These are phyloP conservation scores for Augochlora pura DNA, from an alignment of 1,140 invertebrate genomes.

Conservation along the genomic window DNA sequence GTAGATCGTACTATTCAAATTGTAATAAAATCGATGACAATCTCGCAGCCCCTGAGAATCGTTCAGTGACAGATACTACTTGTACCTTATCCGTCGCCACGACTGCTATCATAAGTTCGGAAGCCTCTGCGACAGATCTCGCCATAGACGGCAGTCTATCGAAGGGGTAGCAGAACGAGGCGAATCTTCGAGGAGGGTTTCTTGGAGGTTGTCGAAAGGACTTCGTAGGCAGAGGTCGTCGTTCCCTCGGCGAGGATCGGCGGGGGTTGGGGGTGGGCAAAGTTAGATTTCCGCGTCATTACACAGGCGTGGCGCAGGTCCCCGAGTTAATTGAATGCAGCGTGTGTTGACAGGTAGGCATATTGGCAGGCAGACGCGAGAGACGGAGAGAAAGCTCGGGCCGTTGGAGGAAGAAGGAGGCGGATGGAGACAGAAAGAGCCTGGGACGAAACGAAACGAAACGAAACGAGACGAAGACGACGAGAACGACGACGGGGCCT, in stretches of 20 bases:
- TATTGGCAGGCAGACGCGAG: constrained; percentile 77
- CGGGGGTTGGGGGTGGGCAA: constrained; percentile 45
- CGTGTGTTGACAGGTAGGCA: constrained; percentile 79
- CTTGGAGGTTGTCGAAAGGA: background rate
- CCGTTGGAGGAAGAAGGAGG: constrained; percentile 1
- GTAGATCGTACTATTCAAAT: no score
- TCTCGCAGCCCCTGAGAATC: no score
- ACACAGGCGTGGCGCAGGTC: constrained; percentile 70
- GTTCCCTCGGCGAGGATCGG: constrained; percentile 20
- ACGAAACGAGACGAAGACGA: background rate
- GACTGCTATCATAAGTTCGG: no score
- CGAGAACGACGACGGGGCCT: constrained; percentile 55
- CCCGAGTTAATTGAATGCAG: constrained; percentile 78
- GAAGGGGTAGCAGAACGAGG: background rate
- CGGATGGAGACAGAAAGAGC: no score
- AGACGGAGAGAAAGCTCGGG: background rate
- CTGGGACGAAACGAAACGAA: no score
- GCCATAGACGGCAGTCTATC: no score
- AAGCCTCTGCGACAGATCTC: no score
- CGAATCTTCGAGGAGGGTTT: background rate
- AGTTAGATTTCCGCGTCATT: constrained; percentile 78
- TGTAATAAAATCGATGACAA: no score
- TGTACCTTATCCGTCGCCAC: no score
- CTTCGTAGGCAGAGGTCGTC: constrained; percentile 8
- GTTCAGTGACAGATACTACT: no score